phyloP scores from a whole-genome alignment of 2,113 vertebrate genomes.

The Accipiter cooperii region DNA sequence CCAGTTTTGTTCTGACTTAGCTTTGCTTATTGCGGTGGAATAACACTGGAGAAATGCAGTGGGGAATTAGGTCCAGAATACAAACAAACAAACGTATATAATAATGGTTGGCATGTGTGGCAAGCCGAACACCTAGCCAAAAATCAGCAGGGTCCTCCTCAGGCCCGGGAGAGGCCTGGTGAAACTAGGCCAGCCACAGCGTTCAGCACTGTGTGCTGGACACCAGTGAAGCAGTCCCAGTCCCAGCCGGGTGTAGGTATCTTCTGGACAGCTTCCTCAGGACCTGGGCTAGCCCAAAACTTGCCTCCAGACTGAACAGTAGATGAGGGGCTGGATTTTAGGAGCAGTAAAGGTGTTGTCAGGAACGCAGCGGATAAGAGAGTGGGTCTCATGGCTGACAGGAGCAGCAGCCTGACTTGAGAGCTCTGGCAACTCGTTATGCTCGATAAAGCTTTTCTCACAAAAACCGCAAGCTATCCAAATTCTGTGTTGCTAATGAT shows the following conservation, averaged over 20 bases:
- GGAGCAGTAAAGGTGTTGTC: background rate
- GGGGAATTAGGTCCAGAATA: background rate
- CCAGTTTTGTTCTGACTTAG: background rate
- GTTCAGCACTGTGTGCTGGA: fast-evolving
- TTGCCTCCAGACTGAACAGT: background rate
- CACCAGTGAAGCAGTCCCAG: background rate
- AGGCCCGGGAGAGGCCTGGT: background rate
- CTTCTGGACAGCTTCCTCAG: background rate
- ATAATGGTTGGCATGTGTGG: background rate
- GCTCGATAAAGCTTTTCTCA: background rate
- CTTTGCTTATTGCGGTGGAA: background rate
- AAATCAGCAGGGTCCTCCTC: background rate
- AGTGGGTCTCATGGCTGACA: background rate
- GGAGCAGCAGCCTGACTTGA: background rate
- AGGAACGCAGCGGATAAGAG: background rate
- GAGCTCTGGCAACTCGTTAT: background rate
- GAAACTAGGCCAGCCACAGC: background rate
- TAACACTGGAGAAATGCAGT: background rate
- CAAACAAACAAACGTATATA: background rate
- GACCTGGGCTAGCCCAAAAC: background rate
- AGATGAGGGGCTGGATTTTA: background rate
- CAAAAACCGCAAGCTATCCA: background rate
- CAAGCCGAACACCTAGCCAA: background rate
- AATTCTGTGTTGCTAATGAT: background rate
- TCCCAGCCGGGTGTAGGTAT: background rate